Evolutionary conservation across 1,140 invertebrate genomes (phyloP), one percentile per base, ranked within the genome.

Genomic region (Nasonia vitripennis): DNA sequence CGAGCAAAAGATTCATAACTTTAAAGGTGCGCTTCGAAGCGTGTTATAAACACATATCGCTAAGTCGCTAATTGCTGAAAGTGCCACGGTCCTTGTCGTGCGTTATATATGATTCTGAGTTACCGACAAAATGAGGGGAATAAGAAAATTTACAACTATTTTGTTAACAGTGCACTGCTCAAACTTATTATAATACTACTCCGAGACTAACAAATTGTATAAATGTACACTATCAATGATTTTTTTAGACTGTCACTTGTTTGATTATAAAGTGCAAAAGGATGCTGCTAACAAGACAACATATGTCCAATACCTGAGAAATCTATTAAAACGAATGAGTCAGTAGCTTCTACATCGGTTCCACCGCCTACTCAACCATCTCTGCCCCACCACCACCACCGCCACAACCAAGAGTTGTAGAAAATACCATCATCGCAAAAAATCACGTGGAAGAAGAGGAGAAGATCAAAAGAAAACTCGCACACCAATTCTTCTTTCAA

Each of bases 21-120:
- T 80, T 80, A 12, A 80, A 75, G 70, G 78, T 77, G 23, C 73
- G 84, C 78, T 85, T 75, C 27, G 9, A 85, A 77, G 71, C 71
- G 71, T 81, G n/a, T 85, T 81, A 81, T 81, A 68, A 82, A 82
- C 67, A 85, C 78, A 86, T 85, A 81, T 86, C 85, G 79, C 74
- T 86, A 70, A 86, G 82, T 86, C 48, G 81, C 67, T 83, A 68
- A 79, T 83, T 83, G 67, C 67, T 78, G 11, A 85, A 83, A 81
- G 85, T 82, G 85, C 81, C 85, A 86, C 85, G 70, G 68, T 83
- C 75, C 51, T 86, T 67, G 67, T 82, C 71, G 84, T 34, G 70
- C 74, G 79, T 86, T 82, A 85, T 34, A 55, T 80, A 83, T 71
- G 10, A 86, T 83, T 86, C 85, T 86, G 85, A 86, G 23, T 83